Evolutionary conservation across 2,888 invertebrate genomes (phyloP), one percentile per base, ranked within the genome.

Genomic region (Phengaris arion): DNA sequence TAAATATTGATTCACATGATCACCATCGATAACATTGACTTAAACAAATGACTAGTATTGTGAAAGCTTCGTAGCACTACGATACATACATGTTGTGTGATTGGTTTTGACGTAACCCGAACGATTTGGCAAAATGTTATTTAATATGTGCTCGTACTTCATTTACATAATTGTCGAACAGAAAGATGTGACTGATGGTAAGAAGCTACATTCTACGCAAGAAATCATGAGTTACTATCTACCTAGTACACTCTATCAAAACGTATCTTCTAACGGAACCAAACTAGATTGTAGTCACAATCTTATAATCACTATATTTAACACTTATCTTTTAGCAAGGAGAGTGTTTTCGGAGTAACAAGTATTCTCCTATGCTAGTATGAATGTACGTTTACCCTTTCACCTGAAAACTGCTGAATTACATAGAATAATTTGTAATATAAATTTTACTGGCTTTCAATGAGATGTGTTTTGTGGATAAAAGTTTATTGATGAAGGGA

Each of bases 41-140:
- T 51, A 52, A 70, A 70, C 70, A 52, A 70, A 70, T 70, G 70
- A 22, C 70, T 52, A 15, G n/a, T 69, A 48, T 69, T 48, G 15
- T 48, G 15, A 64, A 35, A 64, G 59, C 59, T 64, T 54, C 6
- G 59, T 35, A 35, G 15, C 35, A 64, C 22, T 35, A 22, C 22
- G 22, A 10, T 15, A 59, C 6, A 64, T 22, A 64, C 59, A 22
- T 22, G 1, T 22, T 35, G 35, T 59, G 59, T 64, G 10, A 22
- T 64, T 64, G 22, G 59, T 64, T 64, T 64, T 35, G 59, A 64
- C 35, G 35, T 64, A 35, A 64, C 22, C 59, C 35, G 59, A 35
- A 22, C 59, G 10, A 64, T 64, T 64, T 64, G 59, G 59, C 9
- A 12, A 22, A 22, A 35, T 35, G 22, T 64, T 64, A 64, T 22